Percentiles rank a stretch among this genome's conserved stretches.
Conservation (phyloP, 1,140 invertebrate genomes). For the Tenebrio molitor region DNA sequence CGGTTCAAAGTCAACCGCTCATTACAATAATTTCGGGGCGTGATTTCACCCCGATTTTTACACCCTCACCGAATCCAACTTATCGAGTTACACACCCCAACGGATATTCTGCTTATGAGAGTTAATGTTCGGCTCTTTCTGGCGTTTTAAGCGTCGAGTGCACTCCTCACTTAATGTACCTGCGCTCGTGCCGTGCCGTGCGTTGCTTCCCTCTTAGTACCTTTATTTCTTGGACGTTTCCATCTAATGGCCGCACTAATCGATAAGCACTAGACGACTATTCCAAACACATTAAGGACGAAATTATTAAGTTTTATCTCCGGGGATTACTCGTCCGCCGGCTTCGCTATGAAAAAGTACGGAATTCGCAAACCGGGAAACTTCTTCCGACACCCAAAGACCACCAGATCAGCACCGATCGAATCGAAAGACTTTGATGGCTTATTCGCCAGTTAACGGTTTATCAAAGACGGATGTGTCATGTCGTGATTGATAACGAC, state of each 20-base stretch:
- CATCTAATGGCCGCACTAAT: constrained; percentile 27
- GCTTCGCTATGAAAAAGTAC: too few relatives aligned
- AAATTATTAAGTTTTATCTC: constrained; percentile 37
- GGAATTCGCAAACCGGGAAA: too few relatives aligned
- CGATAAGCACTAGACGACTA: constrained; percentile 30
- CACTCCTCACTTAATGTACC: constrained; percentile 24
- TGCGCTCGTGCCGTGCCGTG: constrained; percentile 7
- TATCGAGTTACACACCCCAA: constrained; percentile 14
- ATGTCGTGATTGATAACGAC: too few relatives aligned
- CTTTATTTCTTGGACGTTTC: constrained; percentile 31
- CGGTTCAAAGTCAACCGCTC: constrained; percentile 12
- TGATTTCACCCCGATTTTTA: constrained; percentile 4
- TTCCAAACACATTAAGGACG: constrained; percentile 35
- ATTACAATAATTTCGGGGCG: constrained; percentile 1
- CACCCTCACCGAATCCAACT: constrained; percentile 1
- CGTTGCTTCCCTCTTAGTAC: constrained; percentile 20
- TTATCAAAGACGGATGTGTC: too few relatives aligned
- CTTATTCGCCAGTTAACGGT: too few relatives aligned
- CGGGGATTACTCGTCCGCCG: constrained; percentile 14
- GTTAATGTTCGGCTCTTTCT: constrained; percentile 33
- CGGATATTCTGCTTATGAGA: not conserved
- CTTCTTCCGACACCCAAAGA: too few relatives aligned
- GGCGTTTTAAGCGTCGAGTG: constrained; percentile 2
- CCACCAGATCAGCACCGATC: too few relatives aligned
- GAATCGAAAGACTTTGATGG: too few relatives aligned